Percentiles rank a stretch among this genome's conserved stretches.
These are phyloP conservation scores for Xylocampa areola DNA, from an alignment of 2,888 invertebrate genomes.

Conservation along the genomic window DNA sequence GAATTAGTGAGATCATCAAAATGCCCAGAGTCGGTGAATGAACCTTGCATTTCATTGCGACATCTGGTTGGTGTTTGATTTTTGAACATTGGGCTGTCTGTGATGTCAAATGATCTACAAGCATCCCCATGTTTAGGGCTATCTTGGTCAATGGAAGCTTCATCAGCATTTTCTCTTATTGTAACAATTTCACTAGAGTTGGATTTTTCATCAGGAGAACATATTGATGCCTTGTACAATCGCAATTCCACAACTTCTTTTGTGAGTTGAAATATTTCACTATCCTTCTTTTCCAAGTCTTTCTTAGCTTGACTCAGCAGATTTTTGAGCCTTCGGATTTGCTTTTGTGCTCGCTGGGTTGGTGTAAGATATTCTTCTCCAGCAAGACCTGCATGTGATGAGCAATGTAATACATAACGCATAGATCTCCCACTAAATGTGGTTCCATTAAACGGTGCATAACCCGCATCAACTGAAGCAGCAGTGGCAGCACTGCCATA, in stretches of 20 bases:
- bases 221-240: constrained; percentile 94
- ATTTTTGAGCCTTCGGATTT: constrained; percentile 93
- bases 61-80: constrained; percentile 83
- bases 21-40: constrained; percentile 96
- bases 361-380: constrained; percentile 96
- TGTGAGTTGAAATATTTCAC: constrained; percentile 94
- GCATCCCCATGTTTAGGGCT: constrained; percentile 80
- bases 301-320: constrained; percentile 93
- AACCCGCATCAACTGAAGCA: constrained; percentile 95
- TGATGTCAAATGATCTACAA: constrained; percentile 83
- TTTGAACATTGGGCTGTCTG: constrained; percentile 85
- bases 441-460: constrained; percentile 93
- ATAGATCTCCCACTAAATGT: constrained; percentile 92
- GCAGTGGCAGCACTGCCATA: constrained; percentile 94
- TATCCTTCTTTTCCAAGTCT: constrained; percentile 94
- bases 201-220: constrained; percentile 94
- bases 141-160: constrained; percentile 73
- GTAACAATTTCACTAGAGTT: constrained; percentile 94
- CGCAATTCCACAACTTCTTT: constrained; percentile 95
- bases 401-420: constrained; percentile 96
- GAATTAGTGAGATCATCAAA: constrained; percentile 95
- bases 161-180: constrained; percentile 92
- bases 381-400: constrained; percentile 93
- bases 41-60: constrained; percentile 92
- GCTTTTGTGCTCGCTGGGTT: constrained; percentile 95